A percentile compares a stretch with the other conserved stretches of the same genome.
These are phyloP conservation scores for Percopsis transmontana DNA, from an alignment of 2,113 vertebrate genomes.

Conservation along the genomic window DNA sequence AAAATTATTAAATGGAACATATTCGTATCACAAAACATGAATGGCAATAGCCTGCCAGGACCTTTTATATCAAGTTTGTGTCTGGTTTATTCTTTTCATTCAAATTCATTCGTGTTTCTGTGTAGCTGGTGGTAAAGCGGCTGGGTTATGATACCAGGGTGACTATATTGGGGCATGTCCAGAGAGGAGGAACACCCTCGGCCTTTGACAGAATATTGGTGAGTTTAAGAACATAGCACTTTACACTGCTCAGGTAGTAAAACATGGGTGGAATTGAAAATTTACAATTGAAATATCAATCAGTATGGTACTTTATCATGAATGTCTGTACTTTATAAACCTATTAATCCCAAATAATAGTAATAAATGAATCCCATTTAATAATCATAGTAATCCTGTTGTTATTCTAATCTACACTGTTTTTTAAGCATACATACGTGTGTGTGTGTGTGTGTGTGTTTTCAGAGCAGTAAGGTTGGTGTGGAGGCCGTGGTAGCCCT, in stretches of 20 bases:
- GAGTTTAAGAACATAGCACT: conserved; percentile 43
- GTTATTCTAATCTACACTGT: too few species aligned
- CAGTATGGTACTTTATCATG: not conserved
- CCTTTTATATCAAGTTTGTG: not conserved
- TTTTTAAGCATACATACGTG: too few species aligned
- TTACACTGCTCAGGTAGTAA: not conserved
- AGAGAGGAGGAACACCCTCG: conserved; percentile 91
- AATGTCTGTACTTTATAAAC: too few species aligned
- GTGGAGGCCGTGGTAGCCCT: conserved; percentile 92
- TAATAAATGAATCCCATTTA: too few species aligned
- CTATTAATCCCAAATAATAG: too few species aligned
- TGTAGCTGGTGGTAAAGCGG: conserved; percentile 85
- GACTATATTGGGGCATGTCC: conserved; percentile 93
- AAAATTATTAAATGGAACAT: not conserved
- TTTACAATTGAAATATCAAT: not conserved
- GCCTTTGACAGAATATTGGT: conserved; percentile 94
- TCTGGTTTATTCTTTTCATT: not conserved
- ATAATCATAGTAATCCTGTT: too few species aligned
- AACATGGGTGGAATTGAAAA: not conserved
- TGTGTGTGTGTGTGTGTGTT: not conserved
- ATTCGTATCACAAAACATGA: not conserved
- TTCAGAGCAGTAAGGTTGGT: conserved; percentile 92
- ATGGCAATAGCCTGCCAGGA: too few species aligned
- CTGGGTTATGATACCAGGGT: conserved; percentile 92
- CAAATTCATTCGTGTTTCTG: conserved; percentile 6